Base-by-base conservation (phyloP, 2,113 vertebrate species). In the Semicossyphus pulcher region DNA sequence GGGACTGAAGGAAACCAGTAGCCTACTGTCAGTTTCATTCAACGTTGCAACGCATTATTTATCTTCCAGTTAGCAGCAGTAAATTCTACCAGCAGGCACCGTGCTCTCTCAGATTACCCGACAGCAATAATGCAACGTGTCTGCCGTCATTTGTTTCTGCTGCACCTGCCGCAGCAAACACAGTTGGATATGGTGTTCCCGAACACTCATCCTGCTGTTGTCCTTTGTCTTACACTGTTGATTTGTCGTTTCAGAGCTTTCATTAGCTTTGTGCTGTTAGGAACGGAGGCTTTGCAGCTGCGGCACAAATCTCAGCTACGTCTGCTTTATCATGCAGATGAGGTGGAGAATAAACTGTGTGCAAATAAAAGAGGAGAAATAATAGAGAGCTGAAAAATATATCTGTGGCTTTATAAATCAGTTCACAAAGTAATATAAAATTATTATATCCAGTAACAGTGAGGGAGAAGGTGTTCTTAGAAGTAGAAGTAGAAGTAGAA, bases 91-190 rank as follows among this genome's bases (percentile, higher is more conserved):
- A 82, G 62, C 66, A 76, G 60, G 54, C 59, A 12, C n/a, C 65
- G 29, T 70, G 66, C 49, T 20, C 45, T 52, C 58, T 69, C 25
- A 68, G 58, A 74, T 77, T 72, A 71, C 51, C 74, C 63, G 39
- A 64, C 60, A 70, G 59, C 39, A 63, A 41, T 53, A 71, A 72
- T 61, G 62, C 49, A 63, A 78, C 73, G 63, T 26, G 63, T 36
- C 58, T 77, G 64, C 75, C 68, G 75, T 78, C 53, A 81, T 81
- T 73, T 31, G 51, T 83, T 73, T 72, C 72, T 56, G 7, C 48
- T 67, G 54, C 80, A 81, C 71, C 70, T 73, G 67, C 76, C 23
- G 29, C n/a, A 31, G 41, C 44, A 78, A 78, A 73, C 59, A 47
- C 76, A 76, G 72, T 67, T 36, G 65, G 74, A 73, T 75, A 44